Evolutionary conservation across 2,113 vertebrate species (phyloP).

Genomic region (Catharus minimus): DNA sequence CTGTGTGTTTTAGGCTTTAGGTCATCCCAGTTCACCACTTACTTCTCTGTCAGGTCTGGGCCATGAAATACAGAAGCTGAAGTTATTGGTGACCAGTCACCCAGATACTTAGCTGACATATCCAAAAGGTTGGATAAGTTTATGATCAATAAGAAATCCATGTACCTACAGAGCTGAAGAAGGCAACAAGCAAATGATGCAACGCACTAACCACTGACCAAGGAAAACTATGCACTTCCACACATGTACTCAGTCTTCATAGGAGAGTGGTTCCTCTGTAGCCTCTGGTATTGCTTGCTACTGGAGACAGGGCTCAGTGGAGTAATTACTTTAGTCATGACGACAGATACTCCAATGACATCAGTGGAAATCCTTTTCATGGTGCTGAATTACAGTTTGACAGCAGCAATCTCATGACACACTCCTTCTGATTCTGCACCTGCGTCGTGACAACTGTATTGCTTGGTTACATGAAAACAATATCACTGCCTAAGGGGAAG

Average conservation of each 20-base stretch:
- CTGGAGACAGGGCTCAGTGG: neutral
- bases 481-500: neutral
- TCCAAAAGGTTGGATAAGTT: neutral
- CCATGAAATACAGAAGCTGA: neutral
- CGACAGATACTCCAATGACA: neutral
- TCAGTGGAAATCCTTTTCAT: conserved; percentile 30
- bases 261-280: neutral
- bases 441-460: neutral
- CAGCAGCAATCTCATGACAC: conserved; percentile 8
- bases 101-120: neutral
- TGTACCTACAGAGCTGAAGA: neutral
- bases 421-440: neutral
- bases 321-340: neutral
- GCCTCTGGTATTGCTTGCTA: neutral
- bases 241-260: neutral
- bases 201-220: neutral
- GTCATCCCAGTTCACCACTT: neutral
- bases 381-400: conserved; percentile 26
- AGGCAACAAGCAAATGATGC: neutral
- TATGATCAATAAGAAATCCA: neutral
- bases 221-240: neutral
- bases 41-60: neutral
- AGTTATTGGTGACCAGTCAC: neutral
- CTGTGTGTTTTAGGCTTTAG: neutral
- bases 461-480: conserved; percentile 6